Evolutionary conservation across 2,113 vertebrate species (phyloP).

Genomic region (Trematocara variabile): DNA sequence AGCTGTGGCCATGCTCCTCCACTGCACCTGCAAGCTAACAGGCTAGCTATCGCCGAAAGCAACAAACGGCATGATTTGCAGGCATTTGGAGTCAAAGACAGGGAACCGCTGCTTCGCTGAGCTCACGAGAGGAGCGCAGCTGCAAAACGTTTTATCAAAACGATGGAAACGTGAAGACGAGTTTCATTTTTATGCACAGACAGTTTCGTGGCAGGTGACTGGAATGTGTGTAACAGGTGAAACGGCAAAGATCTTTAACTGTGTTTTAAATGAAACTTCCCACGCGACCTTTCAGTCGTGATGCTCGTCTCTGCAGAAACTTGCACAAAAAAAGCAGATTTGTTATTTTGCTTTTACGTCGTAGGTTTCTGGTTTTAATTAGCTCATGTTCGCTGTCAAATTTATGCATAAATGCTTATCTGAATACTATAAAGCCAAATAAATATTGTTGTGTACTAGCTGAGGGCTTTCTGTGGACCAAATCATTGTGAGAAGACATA

Average conservation of each 20-base stretch:
- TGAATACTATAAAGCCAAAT: neutral
- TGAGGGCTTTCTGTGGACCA: neutral
- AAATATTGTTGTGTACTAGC: neutral
- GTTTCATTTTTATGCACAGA: neutral
- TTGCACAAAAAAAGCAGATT: neutral
- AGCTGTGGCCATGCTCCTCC: neutral
- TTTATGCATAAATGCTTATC: neutral
- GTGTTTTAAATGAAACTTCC: neutral
- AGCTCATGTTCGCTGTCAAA: neutral
- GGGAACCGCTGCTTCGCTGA: neutral
- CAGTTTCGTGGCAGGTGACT: neutral
- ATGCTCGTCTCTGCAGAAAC: neutral
- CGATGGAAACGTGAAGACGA: neutral
- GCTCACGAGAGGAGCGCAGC: neutral
- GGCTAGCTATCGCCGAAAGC: accelerated
- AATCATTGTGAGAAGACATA: neutral
- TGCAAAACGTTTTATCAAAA: neutral
- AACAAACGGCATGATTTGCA: neutral
- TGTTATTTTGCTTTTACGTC: neutral
- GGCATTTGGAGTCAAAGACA: neutral
- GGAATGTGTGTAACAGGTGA: neutral
- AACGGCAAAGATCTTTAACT: neutral
- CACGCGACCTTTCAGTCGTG: neutral
- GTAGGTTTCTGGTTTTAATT: neutral
- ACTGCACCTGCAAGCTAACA: neutral